Evolutionary conservation across 2,113 vertebrate species (phyloP).

Genomic region (Rhabdornis inornatus): DNA sequence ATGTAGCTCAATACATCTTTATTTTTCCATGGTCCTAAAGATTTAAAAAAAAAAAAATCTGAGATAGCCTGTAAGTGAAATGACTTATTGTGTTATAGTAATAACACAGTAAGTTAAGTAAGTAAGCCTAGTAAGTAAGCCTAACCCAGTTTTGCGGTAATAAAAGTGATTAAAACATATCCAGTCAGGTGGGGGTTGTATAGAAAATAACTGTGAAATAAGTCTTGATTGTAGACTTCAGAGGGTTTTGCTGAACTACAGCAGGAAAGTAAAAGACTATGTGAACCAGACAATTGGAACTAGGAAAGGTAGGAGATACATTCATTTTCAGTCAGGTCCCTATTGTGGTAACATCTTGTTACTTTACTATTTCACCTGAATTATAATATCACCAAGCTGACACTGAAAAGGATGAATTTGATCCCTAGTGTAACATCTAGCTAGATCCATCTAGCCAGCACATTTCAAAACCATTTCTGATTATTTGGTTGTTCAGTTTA

Average conservation of each 20-base stretch:
- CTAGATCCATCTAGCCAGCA: not conserved
- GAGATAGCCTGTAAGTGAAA: conserved; percentile 35
- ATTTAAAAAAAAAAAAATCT: conserved; percentile 35
- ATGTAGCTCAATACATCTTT: conserved; percentile 45
- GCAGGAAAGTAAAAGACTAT: conserved; percentile 22
- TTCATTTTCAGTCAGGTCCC: conserved; percentile 50
- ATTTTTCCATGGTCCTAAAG: conserved; percentile 53
- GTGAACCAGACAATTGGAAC: conserved; percentile 39
- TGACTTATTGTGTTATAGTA: conserved; percentile 1
- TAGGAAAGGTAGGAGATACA: conserved; percentile 52
- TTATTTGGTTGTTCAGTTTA: conserved; percentile 11
- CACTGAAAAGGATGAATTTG: conserved; percentile 33
- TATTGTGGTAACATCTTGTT: conserved; percentile 22
- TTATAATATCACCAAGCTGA: conserved; percentile 4
- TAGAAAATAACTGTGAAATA: conserved; percentile 1
- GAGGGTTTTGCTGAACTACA: not conserved
- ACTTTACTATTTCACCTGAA: conserved; percentile 46
- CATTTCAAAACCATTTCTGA: conserved; percentile 42
- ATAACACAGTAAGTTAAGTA: too few species aligned
- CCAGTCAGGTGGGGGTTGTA: not conserved
- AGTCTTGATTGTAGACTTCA: conserved; percentile 34
- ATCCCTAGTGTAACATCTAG: conserved; percentile 25
- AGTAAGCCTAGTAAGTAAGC: too few species aligned
- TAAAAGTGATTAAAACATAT: conserved; percentile 27
- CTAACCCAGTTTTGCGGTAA: conserved; percentile 33